Evolutionary conservation across 1,140 invertebrate genomes (phyloP), one percentile per base, ranked within the genome.

Genomic region (Amyelois transitella): DNA sequence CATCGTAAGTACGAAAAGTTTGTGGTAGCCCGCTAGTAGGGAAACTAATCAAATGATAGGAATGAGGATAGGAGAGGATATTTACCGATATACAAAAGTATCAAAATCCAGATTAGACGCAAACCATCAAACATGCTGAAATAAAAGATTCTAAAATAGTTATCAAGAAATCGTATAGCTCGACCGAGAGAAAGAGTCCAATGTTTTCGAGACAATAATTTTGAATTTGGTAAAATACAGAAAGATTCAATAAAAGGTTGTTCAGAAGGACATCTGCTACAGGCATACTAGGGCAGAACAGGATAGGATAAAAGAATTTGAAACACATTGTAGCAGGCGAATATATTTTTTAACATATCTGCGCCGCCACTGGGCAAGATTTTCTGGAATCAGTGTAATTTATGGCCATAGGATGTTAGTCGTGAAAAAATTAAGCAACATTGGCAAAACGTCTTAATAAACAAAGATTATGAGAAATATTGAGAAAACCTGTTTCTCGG

Each of bases 111-210:
- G 81, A 84, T 86, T 84, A 81, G 74, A 87, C 77, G 81, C 80
- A 86, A 79, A 86, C 81, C 81, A 85, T 84, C 75, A 88, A 83
- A 88, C 82, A 85, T 62, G 77, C 82, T 86, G 81, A 77, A 88
- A 85, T 60, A 62, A 73, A 79, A 64, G 55, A 49, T 49, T 60
- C 75, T 51, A 77, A 58, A 64, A 67, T 49, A 44, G 38, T 51
- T 43, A 22, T 43, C 8, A 49, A 49, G 21, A 22, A 19, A 58
- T 51, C 25, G 10, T 60, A 45, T 57, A 6, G 12, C 12, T 55
- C 59, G 55, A 69, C 62, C 68, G 70, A 77, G 68, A 70, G 57
- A 49, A 49, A 70, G 67, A 81, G 77, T 81, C 77, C 75, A 75
- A 78, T 74, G 61, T 73, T 71, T 64, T 60, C 53, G n/a, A 43